Base-by-base conservation (phyloP, 2,113 vertebrate genomes). In the Phaethornis superciliosus region DNA sequence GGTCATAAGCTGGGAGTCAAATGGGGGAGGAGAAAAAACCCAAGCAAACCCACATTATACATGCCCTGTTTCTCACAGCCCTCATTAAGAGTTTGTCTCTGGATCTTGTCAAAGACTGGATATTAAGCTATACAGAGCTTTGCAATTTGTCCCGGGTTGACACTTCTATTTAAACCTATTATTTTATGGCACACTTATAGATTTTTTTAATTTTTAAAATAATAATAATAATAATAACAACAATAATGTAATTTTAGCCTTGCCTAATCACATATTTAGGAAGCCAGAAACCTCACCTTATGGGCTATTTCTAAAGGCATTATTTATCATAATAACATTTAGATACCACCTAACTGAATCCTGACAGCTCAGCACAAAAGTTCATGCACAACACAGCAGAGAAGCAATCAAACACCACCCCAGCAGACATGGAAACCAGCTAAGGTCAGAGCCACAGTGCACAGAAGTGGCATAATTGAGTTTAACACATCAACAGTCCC, bases 161-260 rank as follows among this genome's bases (percentile, higher is more conserved):
- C 68, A 81, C 10, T 33, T 80, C 69, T 86, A 87, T 81, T 94
- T 92, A 87, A 93, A 76, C 65, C 56, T 85, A 40, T 88, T 30
- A 52, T 89, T 93, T 90, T 58, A 82, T 22, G 20, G 70, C 65
- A 94, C 58, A 69, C 84, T 91, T 87, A 84, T 69, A 94, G 81
- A 60, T 87, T 86, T 40, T 76, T 86, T 93, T 94, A 85, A 79
- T 90, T 96, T 96, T 93, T 79, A 91, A 71, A 40, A 40, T 40
- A 40, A 47, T 86, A 81, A 33, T 79, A 94, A 89, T 49, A n/a
- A n/a, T n/a, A 40, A 40, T 40, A 40, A 47, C 84, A 81, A 33
- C 76, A 94, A 89, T 49, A 79, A 75, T 8, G 40, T 74, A 94
- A 95, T 51, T 85, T 65, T 11, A 93, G 63, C 27, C 37, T 51